phyloP scores from a whole-genome alignment of 2,888 invertebrate genomes.

The Atherix ibis region DNA sequence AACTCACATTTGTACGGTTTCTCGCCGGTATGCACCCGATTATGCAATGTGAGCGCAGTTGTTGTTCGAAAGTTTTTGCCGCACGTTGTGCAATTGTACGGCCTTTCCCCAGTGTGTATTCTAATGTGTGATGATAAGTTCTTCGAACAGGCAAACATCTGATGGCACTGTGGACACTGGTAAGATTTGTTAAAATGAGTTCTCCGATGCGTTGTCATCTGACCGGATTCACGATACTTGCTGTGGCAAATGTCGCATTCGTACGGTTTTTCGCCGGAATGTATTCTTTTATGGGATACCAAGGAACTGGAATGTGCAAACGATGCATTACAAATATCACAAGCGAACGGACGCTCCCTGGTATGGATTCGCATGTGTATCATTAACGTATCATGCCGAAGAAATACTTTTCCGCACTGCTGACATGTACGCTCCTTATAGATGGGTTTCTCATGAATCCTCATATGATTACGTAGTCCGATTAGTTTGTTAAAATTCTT shows the following conservation, averaged over 20 bases:
- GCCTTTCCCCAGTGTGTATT: conserved; percentile 11
- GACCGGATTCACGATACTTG: conserved; percentile 10
- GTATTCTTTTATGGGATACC: conserved; percentile 9
- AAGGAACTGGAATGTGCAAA: conserved; percentile 11
- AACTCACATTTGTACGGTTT: conserved; percentile 7
- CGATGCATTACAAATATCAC: conserved; percentile 8
- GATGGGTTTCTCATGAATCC: conserved; percentile 10
- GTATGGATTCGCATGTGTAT: conserved; percentile 10
- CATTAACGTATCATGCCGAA: conserved; percentile 9
- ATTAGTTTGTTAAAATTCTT: conserved; percentile 7
- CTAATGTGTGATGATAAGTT: conserved; percentile 9
- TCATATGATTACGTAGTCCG: conserved; percentile 10
- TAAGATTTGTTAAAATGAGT: conserved; percentile 9
- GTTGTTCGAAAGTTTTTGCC: conserved; percentile 10
- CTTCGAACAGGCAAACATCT: conserved; percentile 9
- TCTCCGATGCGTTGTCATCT: conserved; percentile 10
- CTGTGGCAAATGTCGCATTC: conserved; percentile 8
- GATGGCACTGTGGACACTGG: conserved; percentile 10
- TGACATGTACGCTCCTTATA: conserved; percentile 9
- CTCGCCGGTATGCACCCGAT: conserved; percentile 9
- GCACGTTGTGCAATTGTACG: conserved; percentile 10
- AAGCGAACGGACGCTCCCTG: conserved; percentile 9
- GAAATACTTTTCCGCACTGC: conserved; percentile 7
- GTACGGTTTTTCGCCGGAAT: too few species aligned
- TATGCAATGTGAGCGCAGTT: conserved; percentile 9